A percentile compares a stretch with the other conserved stretches of the same genome.
These are phyloP conservation scores for Fringilla coelebs DNA, from an alignment of 2,797 vertebrate species.

Conservation along the genomic window DNA sequence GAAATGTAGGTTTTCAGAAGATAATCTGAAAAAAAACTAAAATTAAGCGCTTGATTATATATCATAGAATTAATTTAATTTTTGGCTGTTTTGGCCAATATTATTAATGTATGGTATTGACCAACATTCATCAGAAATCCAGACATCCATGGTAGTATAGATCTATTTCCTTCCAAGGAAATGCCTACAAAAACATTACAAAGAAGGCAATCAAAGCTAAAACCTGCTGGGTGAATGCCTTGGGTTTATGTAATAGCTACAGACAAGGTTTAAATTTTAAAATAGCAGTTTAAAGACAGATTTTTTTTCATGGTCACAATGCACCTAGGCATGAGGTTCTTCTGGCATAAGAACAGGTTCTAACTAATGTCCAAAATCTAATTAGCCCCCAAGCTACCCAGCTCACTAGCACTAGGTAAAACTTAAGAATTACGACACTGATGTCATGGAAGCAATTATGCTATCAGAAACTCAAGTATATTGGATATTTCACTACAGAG, in stretches of 20 bases:
- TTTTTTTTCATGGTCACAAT: background rate
- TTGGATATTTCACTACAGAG: background rate
- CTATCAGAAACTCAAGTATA: background rate
- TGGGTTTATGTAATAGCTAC: background rate
- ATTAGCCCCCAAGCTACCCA: background rate
- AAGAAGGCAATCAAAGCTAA: background rate
- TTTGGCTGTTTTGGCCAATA: background rate
- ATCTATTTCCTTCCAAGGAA: background rate
- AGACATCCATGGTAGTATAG: background rate
- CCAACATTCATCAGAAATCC: background rate
- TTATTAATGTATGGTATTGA: background rate
- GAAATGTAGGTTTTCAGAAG: background rate
- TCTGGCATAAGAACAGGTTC: background rate
- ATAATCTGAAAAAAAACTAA: background rate
- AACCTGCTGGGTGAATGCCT: background rate
- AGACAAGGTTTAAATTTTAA: background rate
- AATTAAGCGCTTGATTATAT: background rate
- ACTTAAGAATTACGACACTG: background rate
- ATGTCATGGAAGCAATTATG: background rate
- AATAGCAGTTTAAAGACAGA: background rate
- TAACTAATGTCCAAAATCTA: background rate
- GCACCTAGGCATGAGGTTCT: background rate
- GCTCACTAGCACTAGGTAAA: background rate
- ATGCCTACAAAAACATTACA: background rate
- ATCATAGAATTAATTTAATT: background rate